Evolutionary conservation across 2,888 invertebrate species (phyloP), one percentile per base, ranked within the genome.

Genomic region (Myathropa florea): DNA sequence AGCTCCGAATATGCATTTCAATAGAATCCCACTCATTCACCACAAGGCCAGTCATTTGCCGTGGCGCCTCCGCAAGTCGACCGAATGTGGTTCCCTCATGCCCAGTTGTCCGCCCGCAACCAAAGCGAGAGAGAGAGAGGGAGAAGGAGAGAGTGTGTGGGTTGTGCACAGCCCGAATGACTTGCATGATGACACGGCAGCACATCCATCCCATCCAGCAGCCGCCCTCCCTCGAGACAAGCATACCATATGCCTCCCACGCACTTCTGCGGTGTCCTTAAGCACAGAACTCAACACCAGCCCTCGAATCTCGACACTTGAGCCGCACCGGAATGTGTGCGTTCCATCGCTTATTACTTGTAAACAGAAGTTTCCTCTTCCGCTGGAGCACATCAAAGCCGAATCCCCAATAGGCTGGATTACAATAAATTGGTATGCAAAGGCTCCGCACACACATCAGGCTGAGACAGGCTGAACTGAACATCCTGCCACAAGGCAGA

Each of bases 351-450:
- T 23, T 39, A 9, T 64, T 64, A 33, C 33, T 63, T 53, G 21
- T 33, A 33, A 64, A 57, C 33, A 21, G 14, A 64, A 12, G 33
- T 64, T 26, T 21, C 21, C 57, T 30, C 64, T 12, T 24, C 75
- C 63, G 28, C 12, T 24, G n/a, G 21, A 61, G 39, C 12, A 61
- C 61, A 64, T 57, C 64, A 36, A 73, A 73, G 63, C 30, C 28
- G 26, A 39, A 18, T 21, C 21, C n/a, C 64, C 36, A 12, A 57
- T 39, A 36, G 57, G 30, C 21, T 26, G 36, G 39, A 75, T 76
- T 18, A 76, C 53, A 67, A 57, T 53, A 60, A 76, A 46, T 76
- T 76, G 30, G 33, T 68, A 76, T 76, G 76, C 76, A 76, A 59
- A 26, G 28, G 18, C 59, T 23, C 24, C 18, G 18, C 46, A 60